Evolutionary conservation across 2,888 invertebrate genomes (phyloP), one percentile per base, ranked within the genome.

Genomic region (Meloe dianella): DNA sequence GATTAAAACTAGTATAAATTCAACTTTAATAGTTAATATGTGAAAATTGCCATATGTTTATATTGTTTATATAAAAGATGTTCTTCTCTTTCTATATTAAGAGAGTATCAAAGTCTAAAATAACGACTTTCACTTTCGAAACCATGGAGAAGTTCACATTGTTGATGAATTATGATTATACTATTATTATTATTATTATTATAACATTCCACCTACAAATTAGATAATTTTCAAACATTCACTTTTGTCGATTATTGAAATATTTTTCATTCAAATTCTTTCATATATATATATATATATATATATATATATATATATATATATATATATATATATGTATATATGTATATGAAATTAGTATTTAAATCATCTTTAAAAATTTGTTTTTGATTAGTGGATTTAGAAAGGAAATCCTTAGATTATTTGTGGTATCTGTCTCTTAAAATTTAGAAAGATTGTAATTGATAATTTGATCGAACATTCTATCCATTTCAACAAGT

Each of bases 61-160:
- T 24, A 24, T 54, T 54, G 54, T 22, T 9, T 10, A 51, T 22
- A 51, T 54, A 9, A 24, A 14, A 24, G 54, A 54, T 54, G 47
- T 17, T 47, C 4, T 12, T 54, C 12, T 24, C 54, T 54, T 27
- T 27, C 12, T 51, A 51, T 5, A 41, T 41, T 51, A 1, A 24
- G 14, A 14, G 27, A 54, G 1, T n/a, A 54, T 54, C 54, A 3
- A 12, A 24, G 24, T 14, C 24, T 24, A 27, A 54, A 54, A 47
- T 22, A 47, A 20, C 27, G 54, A 54, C 54, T 54, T 54, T 54
- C 54, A 54, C 54, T 54, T 54, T 54, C 54, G 27, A 54, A 54
- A 54, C 27, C 27, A 14, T 8, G n/a, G 1, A 54, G 54, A 54
- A 27, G 47, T 24, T 24, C 12, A 54, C 24, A 54, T 24, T 14